Evolutionary conservation across 2,797 vertebrate species (phyloP).

Genomic region (Salarias fasciatus): DNA sequence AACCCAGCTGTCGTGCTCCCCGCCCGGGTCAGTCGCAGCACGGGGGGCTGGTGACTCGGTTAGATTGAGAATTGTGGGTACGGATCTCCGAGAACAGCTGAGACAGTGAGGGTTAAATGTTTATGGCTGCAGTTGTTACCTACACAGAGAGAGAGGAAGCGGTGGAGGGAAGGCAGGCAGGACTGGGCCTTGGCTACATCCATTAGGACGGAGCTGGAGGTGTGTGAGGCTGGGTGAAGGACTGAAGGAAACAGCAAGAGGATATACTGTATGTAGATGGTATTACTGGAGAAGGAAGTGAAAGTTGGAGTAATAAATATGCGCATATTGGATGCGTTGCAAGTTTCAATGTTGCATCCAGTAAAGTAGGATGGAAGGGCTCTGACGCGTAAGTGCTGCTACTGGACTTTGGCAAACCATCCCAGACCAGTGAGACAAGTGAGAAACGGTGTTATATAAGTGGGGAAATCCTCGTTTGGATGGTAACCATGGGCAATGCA

Average conservation of each 20-base stretch:
- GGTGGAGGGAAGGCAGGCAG: conserved; percentile 29
- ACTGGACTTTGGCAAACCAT: neutral
- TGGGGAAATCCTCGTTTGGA: neutral
- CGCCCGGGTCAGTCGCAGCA: conserved; percentile 40
- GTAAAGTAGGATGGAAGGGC: conserved; percentile 14
- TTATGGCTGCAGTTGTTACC: conserved; percentile 72
- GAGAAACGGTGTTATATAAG: neutral
- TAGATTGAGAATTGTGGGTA: conserved; percentile 19
- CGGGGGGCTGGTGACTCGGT: conserved; percentile 38
- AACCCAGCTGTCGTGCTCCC: conserved; percentile 63
- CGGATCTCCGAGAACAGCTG: conserved; percentile 74
- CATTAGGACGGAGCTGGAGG: neutral
- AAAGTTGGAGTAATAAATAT: conserved; percentile 4
- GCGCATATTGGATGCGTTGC: conserved; percentile 23
- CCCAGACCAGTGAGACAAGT: conserved; percentile 4
- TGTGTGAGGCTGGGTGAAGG: conserved; percentile 3
- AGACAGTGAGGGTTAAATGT: conserved; percentile 50
- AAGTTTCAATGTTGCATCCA: conserved; percentile 17
- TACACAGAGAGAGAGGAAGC: conserved; percentile 31
- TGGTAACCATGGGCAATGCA: conserved; percentile 88
- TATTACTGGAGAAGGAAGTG: conserved; percentile 10
- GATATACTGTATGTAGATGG: too few species aligned
- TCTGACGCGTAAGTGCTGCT: conserved; percentile 28
- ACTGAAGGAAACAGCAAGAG: neutral
- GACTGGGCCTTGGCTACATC: conserved; percentile 36